Percentiles rank a stretch among this genome's conserved stretches.
These are phyloP conservation scores for Tinamus guttatus DNA, from an alignment of 2,113 vertebrate species.

Conservation along the genomic window DNA sequence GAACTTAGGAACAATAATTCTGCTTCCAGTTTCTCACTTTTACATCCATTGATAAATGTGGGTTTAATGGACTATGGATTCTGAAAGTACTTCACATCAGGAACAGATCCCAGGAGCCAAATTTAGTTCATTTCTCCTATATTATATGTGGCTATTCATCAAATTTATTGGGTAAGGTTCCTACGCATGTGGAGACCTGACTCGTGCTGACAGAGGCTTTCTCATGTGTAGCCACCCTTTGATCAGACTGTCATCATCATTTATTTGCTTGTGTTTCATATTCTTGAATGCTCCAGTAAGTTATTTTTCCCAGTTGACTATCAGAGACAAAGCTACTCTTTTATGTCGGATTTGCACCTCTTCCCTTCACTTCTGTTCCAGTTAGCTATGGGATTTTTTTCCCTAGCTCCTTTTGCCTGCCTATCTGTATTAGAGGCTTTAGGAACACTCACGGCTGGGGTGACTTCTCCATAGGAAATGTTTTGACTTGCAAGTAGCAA, in stretches of 20 bases:
- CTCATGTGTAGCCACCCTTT: not conserved
- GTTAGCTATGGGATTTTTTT: not conserved
- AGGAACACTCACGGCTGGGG: not conserved
- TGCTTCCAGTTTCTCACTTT: not conserved
- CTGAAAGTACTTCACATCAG: constrained; percentile 21
- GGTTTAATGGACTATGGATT: not conserved
- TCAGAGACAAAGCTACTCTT: constrained; percentile 28
- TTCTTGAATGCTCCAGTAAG: not conserved
- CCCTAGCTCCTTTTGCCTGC: not conserved
- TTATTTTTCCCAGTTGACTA: constrained; percentile 28
- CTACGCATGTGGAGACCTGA: not conserved
- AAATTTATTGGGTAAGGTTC: not conserved
- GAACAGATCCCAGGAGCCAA: constrained; percentile 21
- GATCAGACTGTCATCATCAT: constrained; percentile 20
- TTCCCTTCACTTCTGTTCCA: not conserved
- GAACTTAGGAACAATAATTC: not conserved
- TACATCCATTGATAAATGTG: not conserved
- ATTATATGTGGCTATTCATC: not conserved
- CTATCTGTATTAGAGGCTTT: not conserved
- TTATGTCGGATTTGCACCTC: constrained; percentile 29
- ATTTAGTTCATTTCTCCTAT: not conserved
- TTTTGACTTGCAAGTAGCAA: not conserved
- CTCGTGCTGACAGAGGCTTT: not conserved
- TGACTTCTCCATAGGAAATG: not conserved
- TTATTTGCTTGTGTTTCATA: constrained; percentile 39